phyloP scores from a whole-genome alignment of 2,888 invertebrate species.

The Holacanthella duospinosa region DNA sequence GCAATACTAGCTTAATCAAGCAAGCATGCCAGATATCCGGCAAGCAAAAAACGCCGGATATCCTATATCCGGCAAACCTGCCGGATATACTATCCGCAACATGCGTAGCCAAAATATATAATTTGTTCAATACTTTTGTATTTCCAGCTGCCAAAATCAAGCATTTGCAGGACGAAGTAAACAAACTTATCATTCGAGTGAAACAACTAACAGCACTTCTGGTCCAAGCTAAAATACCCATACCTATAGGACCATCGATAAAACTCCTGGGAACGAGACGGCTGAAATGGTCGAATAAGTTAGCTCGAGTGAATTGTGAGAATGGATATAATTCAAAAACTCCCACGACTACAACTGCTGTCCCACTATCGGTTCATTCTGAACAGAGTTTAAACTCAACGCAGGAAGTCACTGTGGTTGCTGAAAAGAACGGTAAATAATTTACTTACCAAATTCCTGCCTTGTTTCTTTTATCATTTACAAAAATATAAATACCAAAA shows the following conservation, averaged over 20 bases:
- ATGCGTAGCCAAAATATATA: too few species aligned
- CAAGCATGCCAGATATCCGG: too few species aligned
- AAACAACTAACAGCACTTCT: slow-evolving; percentile 33
- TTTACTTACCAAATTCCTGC: background rate
- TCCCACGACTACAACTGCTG: slow-evolving; percentile 6
- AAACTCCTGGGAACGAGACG: slow-evolving; percentile 25
- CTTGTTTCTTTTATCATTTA: background rate
- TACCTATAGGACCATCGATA: slow-evolving; percentile 33
- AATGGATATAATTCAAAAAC: slow-evolving; percentile 10
- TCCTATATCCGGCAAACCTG: too few species aligned
- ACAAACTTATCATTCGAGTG: slow-evolving; percentile 34
- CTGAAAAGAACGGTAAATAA: background rate
- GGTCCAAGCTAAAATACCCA: slow-evolving; percentile 30
- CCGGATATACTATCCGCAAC: too few species aligned
- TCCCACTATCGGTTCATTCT: too few species aligned
- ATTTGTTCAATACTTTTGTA: too few species aligned
- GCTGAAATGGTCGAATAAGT: slow-evolving; percentile 25
- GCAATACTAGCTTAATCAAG: too few species aligned
- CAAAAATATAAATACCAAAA: too few species aligned
- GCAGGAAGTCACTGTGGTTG: background rate
- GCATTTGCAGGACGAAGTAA: slow-evolving; percentile 36
- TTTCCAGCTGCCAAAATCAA: slow-evolving; percentile 31
- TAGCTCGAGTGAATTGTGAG: slow-evolving; percentile 20
- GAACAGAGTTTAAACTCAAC: too few species aligned
- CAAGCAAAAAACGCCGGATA: too few species aligned